A percentile compares a stretch with the other conserved stretches of the same genome.
Evolutionary conservation across 2,797 vertebrate genomes (phyloP).

Genomic region (Anguilla marmorata): DNA sequence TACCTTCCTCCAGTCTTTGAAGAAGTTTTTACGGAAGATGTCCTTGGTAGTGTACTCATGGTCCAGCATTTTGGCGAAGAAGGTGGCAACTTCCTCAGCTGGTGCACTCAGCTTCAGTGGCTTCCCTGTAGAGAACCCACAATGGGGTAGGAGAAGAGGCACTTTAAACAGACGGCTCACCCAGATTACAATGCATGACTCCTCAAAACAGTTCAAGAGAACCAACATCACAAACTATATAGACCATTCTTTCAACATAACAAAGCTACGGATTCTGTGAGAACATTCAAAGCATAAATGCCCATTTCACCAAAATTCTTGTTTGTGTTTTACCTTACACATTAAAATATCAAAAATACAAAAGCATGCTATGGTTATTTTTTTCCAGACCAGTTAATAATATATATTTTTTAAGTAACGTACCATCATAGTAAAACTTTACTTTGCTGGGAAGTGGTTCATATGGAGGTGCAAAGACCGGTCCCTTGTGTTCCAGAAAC

Average conservation of each 20-base stretch:
- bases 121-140: slow-evolving; percentile 73
- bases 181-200: neutral
- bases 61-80: slow-evolving; percentile 96
- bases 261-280: too few relatives aligned
- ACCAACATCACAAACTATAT: too few relatives aligned
- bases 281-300: too few relatives aligned
- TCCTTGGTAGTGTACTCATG: slow-evolving; percentile 97
- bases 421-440: slow-evolving; percentile 90
- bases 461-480: slow-evolving; percentile 90
- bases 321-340: neutral
- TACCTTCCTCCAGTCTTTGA: slow-evolving; percentile 96
- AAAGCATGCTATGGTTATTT: neutral
- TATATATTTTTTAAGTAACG: slow-evolving; percentile 51
- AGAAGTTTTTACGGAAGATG: slow-evolving; percentile 96
- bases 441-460: slow-evolving; percentile 87
- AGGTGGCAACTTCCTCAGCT: slow-evolving; percentile 93
- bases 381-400: neutral
- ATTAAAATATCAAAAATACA: neutral
- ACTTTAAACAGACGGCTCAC: neutral
- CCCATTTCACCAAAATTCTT: too few relatives aligned
- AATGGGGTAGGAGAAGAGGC: neutral
- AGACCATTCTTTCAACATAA: too few relatives aligned
- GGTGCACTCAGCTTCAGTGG: slow-evolving; percentile 83
- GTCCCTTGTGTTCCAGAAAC: slow-evolving; percentile 94
- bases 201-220: neutral